These are phyloP conservation scores for Zaprionus ghesquierei DNA, from an alignment of 1,140 invertebrate genomes.

Conservation along the genomic window DNA sequence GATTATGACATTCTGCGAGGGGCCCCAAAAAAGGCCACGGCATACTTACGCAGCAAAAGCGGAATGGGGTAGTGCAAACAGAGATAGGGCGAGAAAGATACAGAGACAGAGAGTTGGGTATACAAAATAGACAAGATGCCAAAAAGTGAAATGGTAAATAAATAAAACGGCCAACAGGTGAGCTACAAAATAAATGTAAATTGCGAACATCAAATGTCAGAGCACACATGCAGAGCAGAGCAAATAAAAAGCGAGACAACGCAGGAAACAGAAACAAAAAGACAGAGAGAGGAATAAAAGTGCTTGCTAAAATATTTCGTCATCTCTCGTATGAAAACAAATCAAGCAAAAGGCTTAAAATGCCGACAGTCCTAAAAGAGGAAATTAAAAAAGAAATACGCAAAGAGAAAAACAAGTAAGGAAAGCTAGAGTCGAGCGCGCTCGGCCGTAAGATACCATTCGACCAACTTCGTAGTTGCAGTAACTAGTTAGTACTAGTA, in stretches of 20 bases:
- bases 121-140: slow-evolving; percentile 13
- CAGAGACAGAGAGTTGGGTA: neutral
- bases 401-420: neutral
- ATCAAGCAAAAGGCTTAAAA: neutral
- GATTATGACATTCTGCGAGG: slow-evolving; percentile 2
- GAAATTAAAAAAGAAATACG: neutral
- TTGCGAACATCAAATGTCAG: slow-evolving; percentile 17
- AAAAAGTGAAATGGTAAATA: slow-evolving; percentile 16
- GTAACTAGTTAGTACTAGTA: too few species aligned
- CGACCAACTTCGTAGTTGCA: too few species aligned
- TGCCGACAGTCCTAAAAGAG: neutral
- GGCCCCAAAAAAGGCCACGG: neutral
- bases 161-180: slow-evolving; percentile 25
- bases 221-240: neutral
- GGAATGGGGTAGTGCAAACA: neutral
- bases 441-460: too few species aligned
- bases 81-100: neutral
- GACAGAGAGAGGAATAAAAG: neutral
- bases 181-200: slow-evolving; percentile 32
- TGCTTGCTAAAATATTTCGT: neutral
- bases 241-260: neutral
- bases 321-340: neutral
- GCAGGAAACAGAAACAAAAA: neutral
- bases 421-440: too few species aligned
- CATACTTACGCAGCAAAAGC: slow-evolving; percentile 18